Evolutionary conservation across 1,140 invertebrate species (phyloP).

Genomic region (Ceratitis capitata): DNA sequence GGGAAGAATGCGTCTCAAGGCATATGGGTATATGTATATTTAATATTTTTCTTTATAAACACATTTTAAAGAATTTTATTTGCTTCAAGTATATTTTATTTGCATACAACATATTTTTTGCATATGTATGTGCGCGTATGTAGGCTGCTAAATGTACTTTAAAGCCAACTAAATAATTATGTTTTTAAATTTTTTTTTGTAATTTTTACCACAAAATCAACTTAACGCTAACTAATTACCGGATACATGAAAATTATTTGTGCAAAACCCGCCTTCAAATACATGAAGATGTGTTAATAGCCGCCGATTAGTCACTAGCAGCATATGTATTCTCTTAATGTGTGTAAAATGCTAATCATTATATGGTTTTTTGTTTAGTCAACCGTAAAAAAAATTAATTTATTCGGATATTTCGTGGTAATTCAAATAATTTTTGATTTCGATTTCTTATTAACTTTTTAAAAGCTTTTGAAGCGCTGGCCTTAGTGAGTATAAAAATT

Average conservation of each 20-base stretch:
- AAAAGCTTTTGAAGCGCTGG: too few species aligned
- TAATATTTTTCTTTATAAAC: background rate
- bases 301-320: background rate
- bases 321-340: background rate
- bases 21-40: too few species aligned
- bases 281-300: background rate
- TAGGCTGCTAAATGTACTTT: background rate
- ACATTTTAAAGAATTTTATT: background rate
- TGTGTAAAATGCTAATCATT: background rate
- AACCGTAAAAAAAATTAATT: background rate
- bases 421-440: background rate
- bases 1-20: too few species aligned
- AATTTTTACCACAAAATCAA: background rate
- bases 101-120: background rate
- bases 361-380: background rate
- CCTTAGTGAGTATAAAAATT: too few species aligned
- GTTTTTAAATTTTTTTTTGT: background rate
- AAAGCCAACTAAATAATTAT: background rate
- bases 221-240: background rate
- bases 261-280: background rate
- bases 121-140: background rate
- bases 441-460: background rate
- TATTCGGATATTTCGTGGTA: background rate
- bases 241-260: slow-evolving; percentile 6
- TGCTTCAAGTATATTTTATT: background rate